Conservation (phyloP, 2,888 invertebrate genomes). For the Dryobota labecula region DNA sequence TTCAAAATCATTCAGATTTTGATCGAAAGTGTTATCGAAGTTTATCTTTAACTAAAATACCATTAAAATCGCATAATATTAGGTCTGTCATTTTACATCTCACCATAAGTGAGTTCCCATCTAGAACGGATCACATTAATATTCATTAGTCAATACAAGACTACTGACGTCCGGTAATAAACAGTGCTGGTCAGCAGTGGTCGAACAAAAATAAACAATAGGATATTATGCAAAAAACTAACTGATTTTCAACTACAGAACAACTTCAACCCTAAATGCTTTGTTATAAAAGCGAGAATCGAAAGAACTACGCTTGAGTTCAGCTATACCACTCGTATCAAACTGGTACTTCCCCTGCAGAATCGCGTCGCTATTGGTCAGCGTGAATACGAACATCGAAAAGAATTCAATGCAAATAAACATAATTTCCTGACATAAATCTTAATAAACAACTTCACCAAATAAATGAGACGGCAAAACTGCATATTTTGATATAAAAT, state of each 20-base stretch:
- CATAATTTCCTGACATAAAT: constrained; percentile 26
- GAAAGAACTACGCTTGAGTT: background rate
- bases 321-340: background rate
- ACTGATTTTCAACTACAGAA: constrained; percentile 9
- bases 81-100: background rate
- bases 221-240: constrained; percentile 12
- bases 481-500: constrained; percentile 3
- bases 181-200: background rate
- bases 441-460: background rate
- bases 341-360: constrained; percentile 35
- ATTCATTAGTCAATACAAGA: constrained; percentile 21
- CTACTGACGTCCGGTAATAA: background rate
- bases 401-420: background rate
- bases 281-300: constrained; percentile 18
- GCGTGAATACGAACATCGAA: background rate
- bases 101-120: too few species aligned
- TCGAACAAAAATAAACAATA: constrained; percentile 16
- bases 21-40: too few species aligned
- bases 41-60: background rate
- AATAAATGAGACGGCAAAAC: background rate
- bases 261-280: background rate
- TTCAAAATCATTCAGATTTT: too few species aligned
- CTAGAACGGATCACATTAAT: background rate
- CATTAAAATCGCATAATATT: constrained; percentile 1
- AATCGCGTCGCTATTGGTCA: constrained; percentile 48